Evolutionary conservation across 2,888 invertebrate genomes (phyloP), one percentile per base, ranked within the genome.

Genomic region (Xestoiulus laeticollis): DNA sequence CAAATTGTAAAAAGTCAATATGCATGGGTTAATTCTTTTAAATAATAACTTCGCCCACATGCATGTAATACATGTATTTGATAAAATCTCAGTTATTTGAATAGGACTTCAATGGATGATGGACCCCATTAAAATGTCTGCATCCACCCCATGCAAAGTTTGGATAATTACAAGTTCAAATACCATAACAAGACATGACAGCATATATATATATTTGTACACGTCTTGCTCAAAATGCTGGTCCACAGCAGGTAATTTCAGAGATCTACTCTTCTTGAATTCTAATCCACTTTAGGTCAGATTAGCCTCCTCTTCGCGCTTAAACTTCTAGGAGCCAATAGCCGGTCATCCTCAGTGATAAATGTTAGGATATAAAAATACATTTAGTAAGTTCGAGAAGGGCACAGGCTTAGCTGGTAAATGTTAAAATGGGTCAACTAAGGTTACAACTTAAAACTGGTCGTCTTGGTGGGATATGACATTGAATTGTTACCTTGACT

Each of bases 401-500:
- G 68, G 68, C 68, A 68, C 12, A 68, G 3, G 59, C 59, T n/a
- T 48, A 48, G 14, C 48, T 59, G 68, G 68, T n/a, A 68, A 3
- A 26, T 68, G 68, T n/a, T 6, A 68, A 48, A 68, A 68, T 68
- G 68, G 68, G 68, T 68, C 68, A 68, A 26, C 68, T 68, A 22
- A 68, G 68, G 68, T 68, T 26, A 68, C 68, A n/a, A 68, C 26
- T 26, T 59, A 26, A 68, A 68, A 68, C 68, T 68, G 68, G 68
- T 68, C 68, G 68, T 22, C 22, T 68, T 68, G 68, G 68, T 68
- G 68, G 68, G 68, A 68, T 68, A 26, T 68, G 68, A 68, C 68
- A 68, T 5, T 68, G 68, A 68, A 68, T 68, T 68, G 68, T 68
- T 68, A n/a, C 68, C 68, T 68, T 68, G 68, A 68, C 68, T 26